Evolutionary conservation across 2,888 invertebrate genomes (phyloP).

Genomic region (Labia minor): DNA sequence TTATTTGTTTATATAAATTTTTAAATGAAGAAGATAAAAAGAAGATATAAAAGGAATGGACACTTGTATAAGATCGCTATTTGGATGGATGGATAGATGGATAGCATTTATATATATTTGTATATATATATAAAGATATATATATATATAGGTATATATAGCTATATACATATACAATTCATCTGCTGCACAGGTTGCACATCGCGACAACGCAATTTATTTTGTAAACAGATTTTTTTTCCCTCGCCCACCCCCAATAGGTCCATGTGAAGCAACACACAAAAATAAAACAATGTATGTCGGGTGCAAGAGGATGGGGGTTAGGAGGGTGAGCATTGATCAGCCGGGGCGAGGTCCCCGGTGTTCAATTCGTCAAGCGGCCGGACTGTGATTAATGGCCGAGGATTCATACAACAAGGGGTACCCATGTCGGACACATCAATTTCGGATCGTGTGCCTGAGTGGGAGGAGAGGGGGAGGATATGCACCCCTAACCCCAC

Average conservation of each 20-base stretch:
- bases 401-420: conserved; percentile 24
- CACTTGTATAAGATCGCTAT: not conserved
- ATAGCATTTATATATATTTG: not conserved
- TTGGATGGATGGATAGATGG: conserved; percentile 3
- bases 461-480: not conserved
- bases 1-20: not conserved
- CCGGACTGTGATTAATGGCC: conserved; percentile 26
- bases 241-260: not conserved
- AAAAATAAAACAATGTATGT: conserved; percentile 8
- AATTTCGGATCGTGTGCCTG: conserved; percentile 21
- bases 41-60: not conserved
- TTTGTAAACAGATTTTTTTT: conserved; percentile 1
- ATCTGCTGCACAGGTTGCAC: conserved; percentile 7
- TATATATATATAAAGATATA: too few species aligned
- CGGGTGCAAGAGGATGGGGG: too few species aligned
- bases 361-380: conserved; percentile 26
- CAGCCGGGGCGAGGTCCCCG: conserved; percentile 24
- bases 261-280: not conserved
- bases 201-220: conserved; percentile 13
- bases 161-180: too few species aligned
- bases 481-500: too few species aligned
- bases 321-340: conserved; percentile 24
- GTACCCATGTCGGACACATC: conserved; percentile 24
- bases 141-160: too few species aligned
- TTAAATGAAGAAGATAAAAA: not conserved